Evolutionary conservation across 2,113 vertebrate species (phyloP), one percentile per base, ranked within the genome.

Genomic region (Holacanthus passer): DNA sequence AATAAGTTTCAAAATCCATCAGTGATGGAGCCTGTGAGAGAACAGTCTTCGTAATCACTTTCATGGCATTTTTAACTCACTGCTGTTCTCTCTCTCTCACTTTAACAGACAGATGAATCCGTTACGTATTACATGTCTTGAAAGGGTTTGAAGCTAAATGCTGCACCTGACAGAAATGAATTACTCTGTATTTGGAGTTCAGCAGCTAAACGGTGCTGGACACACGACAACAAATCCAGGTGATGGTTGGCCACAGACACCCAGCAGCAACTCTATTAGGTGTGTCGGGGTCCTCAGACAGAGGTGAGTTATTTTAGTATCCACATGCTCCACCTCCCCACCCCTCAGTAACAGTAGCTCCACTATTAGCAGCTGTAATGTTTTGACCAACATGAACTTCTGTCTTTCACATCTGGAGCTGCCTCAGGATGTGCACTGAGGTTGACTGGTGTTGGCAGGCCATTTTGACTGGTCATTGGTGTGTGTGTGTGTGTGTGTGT

Each of bases 331-430:
- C 76, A 22, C 58, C 47, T 14, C 62, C n/a, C 59, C 50, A 37
- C 29, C 50, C 45, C 35, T 63, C 59, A 45, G 70, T 39, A 41
- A 83, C 55, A 70, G 78, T 39, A 86, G 68, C 74, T 74, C 27
- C 19, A 67, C 41, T 19, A 76, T 78, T 63, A 87, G 45, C 56
- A 78, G 82, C 72, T 77, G 82, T 64, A 74, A 60, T 71, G 52
- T 35, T 83, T 47, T 63, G 77, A 82, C 79, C 77, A 73, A 77
- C 83, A 70, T 24, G 50, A 43, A 52, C 77, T 65, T 81, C 82
- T 77, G 80, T 79, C 88, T 86, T 75, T 85, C 83, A 87, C 90
- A 91, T 91, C 89, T 92, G 88, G 77, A 76, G 67, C 81, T 47
- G 83, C 88, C 83, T 73, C 56, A 8, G 80, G 84, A 85, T 55